A percentile compares a stretch with the other conserved stretches of the same genome.
phyloP scores from a whole-genome alignment of 2,797 vertebrate species.

The Lepus townsendii region DNA sequence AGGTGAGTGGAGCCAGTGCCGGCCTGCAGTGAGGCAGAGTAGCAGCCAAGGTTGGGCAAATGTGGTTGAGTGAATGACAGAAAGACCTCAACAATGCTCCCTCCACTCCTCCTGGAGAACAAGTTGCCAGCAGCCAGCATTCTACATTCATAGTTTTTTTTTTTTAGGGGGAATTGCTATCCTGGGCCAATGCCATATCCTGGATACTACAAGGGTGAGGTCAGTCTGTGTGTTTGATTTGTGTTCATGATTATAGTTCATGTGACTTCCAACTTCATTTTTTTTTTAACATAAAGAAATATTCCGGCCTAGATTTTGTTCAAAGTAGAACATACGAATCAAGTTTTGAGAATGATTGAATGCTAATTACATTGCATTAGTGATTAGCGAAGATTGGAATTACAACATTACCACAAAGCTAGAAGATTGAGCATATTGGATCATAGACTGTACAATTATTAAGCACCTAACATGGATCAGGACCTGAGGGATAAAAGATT shows the following conservation, averaged over 20 bases:
- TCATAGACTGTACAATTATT: background rate
- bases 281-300: background rate
- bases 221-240: background rate
- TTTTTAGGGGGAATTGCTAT: background rate
- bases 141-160: background rate
- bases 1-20: background rate
- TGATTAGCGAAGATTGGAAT: conserved; percentile 9
- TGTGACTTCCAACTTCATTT: background rate
- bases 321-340: conserved; percentile 22
- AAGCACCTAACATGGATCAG: background rate
- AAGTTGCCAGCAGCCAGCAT: background rate
- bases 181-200: background rate
- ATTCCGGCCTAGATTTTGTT: background rate
- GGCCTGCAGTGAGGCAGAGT: background rate
- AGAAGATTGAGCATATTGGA: background rate
- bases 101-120: rapidly evolving
- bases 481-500: background rate
- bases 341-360: conserved; percentile 38
- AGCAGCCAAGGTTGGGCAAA: background rate
- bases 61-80: background rate
- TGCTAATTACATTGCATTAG: background rate
- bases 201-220: conserved; percentile 9
- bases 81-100: background rate
- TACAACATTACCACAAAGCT: background rate
- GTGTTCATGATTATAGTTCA: background rate